Percentiles rank a stretch among this genome's conserved stretches.
Conservation (phyloP, 2,113 vertebrate genomes). For the Petrocephalus microphthalmus region DNA sequence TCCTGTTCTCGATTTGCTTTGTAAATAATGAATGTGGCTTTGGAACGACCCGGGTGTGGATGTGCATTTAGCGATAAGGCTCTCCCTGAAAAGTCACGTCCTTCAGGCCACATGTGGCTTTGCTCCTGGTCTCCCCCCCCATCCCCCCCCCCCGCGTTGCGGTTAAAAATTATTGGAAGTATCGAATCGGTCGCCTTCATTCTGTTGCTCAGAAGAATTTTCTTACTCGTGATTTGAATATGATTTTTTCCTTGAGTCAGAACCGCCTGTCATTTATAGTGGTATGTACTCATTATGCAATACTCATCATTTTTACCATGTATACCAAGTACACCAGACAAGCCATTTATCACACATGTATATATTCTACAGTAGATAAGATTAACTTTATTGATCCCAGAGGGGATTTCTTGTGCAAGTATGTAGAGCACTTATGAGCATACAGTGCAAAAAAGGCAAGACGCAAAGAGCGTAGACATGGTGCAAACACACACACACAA, state of each 20-base stretch:
- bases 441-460: background rate
- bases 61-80: background rate
- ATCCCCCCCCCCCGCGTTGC: background rate
- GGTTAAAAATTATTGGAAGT: background rate
- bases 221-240: background rate
- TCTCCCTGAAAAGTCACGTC: background rate
- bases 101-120: background rate
- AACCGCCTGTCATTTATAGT: background rate
- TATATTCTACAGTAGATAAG: background rate
- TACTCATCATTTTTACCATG: background rate
- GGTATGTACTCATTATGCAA: background rate
- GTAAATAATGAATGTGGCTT: conserved; percentile 6
- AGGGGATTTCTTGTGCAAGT: background rate
- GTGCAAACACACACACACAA: background rate
- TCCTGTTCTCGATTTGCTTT: background rate
- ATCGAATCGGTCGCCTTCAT: background rate
- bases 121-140: background rate
- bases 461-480: background rate
- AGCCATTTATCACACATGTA: background rate
- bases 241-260: background rate
- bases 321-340: background rate
- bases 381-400: background rate
- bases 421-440: background rate
- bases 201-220: no score
- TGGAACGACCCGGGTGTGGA: background rate